phyloP scores from a whole-genome alignment of 2,888 invertebrate species.

The Griposia aprilina region DNA sequence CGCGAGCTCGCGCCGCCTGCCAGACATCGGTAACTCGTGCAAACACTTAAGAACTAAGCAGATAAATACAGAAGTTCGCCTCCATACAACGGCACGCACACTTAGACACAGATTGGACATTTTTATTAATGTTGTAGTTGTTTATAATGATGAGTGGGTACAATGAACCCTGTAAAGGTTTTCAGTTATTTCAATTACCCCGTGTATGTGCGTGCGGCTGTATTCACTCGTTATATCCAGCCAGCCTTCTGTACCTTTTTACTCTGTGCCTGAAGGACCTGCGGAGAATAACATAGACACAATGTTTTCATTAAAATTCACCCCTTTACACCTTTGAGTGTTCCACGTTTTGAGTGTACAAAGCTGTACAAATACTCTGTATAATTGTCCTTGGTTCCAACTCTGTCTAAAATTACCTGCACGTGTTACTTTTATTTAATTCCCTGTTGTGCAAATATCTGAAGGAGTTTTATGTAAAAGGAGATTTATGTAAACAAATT shows the following conservation, averaged over 20 bases:
- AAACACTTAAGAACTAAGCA: not conserved
- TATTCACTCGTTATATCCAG: not conserved
- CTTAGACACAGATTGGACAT: not conserved
- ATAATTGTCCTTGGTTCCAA: slow-evolving; percentile 15
- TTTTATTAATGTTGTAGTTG: not conserved
- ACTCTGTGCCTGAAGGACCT: not conserved
- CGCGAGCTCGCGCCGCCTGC: not conserved
- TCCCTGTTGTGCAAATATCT: not conserved
- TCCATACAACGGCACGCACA: no score
- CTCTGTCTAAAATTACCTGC: slow-evolving; percentile 22
- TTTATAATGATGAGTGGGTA: not conserved
- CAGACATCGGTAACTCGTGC: not conserved
- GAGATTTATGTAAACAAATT: slow-evolving; percentile 15
- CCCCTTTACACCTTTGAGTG: slow-evolving; percentile 31
- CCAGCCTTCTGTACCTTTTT: not conserved
- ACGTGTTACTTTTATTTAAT: slow-evolving; percentile 31
- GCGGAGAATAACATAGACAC: slow-evolving; percentile 2
- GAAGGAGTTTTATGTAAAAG: not conserved
- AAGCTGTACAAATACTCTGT: slow-evolving; percentile 28
- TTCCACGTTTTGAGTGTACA: slow-evolving; percentile 4
- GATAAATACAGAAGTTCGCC: not conserved
- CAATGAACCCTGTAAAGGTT: not conserved
- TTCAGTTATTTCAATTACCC: not conserved
- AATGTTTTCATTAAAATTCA: slow-evolving; percentile 47
- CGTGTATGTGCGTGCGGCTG: not conserved